Evolutionary conservation across 2,113 vertebrate species (phyloP), one percentile per base, ranked within the genome.

Genomic region (Sigmodon hispidus): DNA sequence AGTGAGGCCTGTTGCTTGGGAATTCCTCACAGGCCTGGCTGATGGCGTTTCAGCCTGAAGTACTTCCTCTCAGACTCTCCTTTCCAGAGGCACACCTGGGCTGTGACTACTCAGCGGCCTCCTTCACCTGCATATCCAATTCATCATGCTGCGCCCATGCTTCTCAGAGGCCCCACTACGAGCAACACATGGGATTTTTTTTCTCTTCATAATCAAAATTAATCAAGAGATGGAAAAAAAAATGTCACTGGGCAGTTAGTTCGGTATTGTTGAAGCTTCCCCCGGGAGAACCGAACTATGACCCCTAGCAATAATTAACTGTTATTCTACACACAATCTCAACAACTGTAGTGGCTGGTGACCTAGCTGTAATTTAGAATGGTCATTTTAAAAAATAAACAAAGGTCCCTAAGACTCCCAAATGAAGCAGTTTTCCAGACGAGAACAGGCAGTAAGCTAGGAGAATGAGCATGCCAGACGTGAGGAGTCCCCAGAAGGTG

Each of bases 81-180:
- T 70, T 76, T 48, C 65, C 16, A 70, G 26, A 36, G 22, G 70
- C 76, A 57, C 59, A 31, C 40, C 79, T 17, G 26, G 11, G 26
- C 34, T 6, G 5, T 19, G 26, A 26, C 26, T 12, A 24, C 63
- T 36, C 50, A 2, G 12, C 0, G 1, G 34, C 43, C 34, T 45
- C 40, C 48, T 22, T 4, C 16, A 45, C 77, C 40, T 40, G 7
- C 1, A 19, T 40, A 63, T 67, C 31, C 63, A 3, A 36, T 16
- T 22, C 19, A 36, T 19, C 12, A 0, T 21, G n/a, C 31, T 13
- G n/a, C 36, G 24, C 7, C 13, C 48, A 31, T 0, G 77, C 67
- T 45, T 81, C n/a, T 83, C 40, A 0, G 73, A 83, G 45, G n/a
- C 34, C 0, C 0, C 43, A 22, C 7, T 36, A 43, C 89, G 19